phyloP scores from a whole-genome alignment of 2,888 invertebrate genomes.

The Teinopalpus imperialis region DNA sequence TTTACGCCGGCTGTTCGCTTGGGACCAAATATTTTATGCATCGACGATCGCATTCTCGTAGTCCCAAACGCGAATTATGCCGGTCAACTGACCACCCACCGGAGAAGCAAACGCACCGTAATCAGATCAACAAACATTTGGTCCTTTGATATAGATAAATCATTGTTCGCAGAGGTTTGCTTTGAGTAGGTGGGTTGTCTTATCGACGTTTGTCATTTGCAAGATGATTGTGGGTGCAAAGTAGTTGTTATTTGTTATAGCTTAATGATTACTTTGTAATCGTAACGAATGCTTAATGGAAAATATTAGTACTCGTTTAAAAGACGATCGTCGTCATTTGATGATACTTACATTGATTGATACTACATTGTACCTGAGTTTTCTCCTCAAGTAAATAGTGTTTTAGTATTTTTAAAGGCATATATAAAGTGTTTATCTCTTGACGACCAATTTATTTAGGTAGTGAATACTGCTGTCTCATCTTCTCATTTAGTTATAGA shows the following conservation, averaged over 20 bases:
- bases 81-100: constrained; percentile 75
- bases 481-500: too few relatives aligned
- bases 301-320: too few relatives aligned
- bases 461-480: too few relatives aligned
- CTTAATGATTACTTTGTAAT: too few relatives aligned
- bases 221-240: background rate
- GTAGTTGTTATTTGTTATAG: background rate
- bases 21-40: constrained; percentile 75
- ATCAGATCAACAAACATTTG: constrained; percentile 75
- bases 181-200: constrained; percentile 28
- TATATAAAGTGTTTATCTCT: too few relatives aligned
- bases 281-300: too few relatives aligned
- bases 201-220: constrained; percentile 16
- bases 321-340: too few relatives aligned
- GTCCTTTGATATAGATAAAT: constrained; percentile 65
- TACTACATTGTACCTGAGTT: too few relatives aligned
- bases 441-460: too few relatives aligned
- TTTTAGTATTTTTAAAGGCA: too few relatives aligned
- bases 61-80: constrained; percentile 68
- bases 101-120: constrained; percentile 50
- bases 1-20: constrained; percentile 50
- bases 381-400: too few relatives aligned
- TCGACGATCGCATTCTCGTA: constrained; percentile 63
- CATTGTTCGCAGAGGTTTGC: constrained; percentile 41
- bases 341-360: too few relatives aligned